Conservation (phyloP, 2,797 vertebrate genomes). For the Gila robusta region DNA sequence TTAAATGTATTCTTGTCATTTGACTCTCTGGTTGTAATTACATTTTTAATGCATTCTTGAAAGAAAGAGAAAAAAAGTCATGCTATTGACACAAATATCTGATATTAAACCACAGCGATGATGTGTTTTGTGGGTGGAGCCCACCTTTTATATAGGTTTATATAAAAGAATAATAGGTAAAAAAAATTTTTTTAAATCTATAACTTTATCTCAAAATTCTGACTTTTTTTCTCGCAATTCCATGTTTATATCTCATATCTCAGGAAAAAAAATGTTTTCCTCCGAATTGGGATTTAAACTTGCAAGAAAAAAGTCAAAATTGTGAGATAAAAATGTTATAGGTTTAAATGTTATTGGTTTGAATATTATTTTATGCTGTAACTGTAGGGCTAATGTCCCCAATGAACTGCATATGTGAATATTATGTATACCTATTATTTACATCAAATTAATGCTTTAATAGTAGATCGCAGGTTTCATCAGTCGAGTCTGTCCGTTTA, state of each 20-base stretch:
- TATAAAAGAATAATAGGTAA: background rate
- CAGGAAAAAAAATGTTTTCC: too few relatives aligned
- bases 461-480: background rate
- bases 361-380: background rate
- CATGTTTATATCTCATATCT: too few relatives aligned
- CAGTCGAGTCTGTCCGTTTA: background rate
- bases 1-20: background rate
- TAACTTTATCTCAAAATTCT: background rate
- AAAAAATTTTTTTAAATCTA: too few relatives aligned
- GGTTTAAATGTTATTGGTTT: background rate
- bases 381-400: background rate
- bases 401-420: background rate
- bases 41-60: background rate
- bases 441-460: background rate
- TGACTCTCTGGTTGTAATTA: background rate
- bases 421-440: background rate
- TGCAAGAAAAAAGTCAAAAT: background rate
- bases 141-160: background rate
- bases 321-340: background rate
- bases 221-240: background rate
- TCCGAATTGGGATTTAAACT: too few relatives aligned
- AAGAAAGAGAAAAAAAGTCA: background rate
- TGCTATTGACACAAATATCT: background rate
- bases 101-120: background rate
- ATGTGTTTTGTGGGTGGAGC: background rate